Evolutionary conservation across 1,140 invertebrate genomes (phyloP).

Genomic region (Trypoxylus dichotomus): DNA sequence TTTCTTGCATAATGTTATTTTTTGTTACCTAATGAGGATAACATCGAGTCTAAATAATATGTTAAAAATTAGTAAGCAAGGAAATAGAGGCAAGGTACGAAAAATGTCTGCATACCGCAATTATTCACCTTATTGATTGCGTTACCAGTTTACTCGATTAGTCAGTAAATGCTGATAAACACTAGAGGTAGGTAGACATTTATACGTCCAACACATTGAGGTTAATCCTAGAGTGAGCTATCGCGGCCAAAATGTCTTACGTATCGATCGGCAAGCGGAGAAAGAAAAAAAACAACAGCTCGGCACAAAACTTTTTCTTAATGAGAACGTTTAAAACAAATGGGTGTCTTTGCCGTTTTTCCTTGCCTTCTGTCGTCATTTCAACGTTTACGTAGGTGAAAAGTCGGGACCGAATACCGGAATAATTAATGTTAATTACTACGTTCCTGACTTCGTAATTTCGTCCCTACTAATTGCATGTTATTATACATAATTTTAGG

Average conservation of each 20-base stretch:
- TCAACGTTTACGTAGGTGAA: slow-evolving; percentile 8
- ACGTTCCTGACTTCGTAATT: slow-evolving; percentile 15
- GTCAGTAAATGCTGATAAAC: background rate
- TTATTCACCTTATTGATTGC: no score
- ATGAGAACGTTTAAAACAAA: slow-evolving; percentile 5
- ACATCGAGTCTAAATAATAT: no score
- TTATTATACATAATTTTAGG: slow-evolving; percentile 21
- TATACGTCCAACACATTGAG: background rate
- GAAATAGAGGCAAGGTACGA: no score
- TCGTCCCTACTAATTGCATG: slow-evolving; percentile 15
- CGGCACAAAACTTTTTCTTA: background rate
- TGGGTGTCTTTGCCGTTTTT: background rate
- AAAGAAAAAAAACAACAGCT: background rate
- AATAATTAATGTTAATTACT: slow-evolving; percentile 25
- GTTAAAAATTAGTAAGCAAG: no score
- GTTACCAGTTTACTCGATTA: background rate
- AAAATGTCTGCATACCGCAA: no score
- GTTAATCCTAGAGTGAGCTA: background rate
- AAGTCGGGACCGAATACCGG: background rate
- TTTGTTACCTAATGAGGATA: no score
- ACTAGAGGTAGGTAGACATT: background rate
- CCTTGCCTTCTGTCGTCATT: background rate
- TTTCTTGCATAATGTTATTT: no score
- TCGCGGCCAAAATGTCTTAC: background rate
- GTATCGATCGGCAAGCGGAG: background rate